phyloP scores from a whole-genome alignment of 2,113 vertebrate genomes.

The Grallaria varia region DNA sequence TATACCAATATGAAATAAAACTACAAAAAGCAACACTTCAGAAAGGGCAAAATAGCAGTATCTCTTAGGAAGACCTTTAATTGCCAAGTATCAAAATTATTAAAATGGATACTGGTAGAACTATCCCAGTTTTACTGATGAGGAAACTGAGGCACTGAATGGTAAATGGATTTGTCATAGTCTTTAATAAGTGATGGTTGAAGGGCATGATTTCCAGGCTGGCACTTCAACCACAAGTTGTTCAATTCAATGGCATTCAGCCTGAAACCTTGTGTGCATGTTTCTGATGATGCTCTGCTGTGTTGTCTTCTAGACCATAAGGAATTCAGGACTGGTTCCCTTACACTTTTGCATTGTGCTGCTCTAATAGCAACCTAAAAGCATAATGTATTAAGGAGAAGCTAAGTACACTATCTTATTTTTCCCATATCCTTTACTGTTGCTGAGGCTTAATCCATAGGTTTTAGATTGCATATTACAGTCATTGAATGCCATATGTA shows the following conservation, averaged over 20 bases:
- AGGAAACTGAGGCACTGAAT: not conserved
- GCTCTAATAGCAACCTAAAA: not conserved
- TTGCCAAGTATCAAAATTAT: not conserved
- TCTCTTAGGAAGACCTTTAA: not conserved
- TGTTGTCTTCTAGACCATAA: not conserved
- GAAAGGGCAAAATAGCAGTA: not conserved
- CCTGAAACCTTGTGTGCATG: not conserved
- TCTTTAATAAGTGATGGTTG: not conserved
- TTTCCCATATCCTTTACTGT: not conserved
- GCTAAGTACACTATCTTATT: not conserved
- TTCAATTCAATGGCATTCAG: not conserved
- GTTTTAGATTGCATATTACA: not conserved
- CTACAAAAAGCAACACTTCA: not conserved
- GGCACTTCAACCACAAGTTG: not conserved
- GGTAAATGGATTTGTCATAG: not conserved
- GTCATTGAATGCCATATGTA: not conserved
- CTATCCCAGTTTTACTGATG: not conserved
- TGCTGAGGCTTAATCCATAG: not conserved
- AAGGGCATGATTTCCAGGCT: not conserved
- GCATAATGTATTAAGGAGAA: not conserved
- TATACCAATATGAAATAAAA: not conserved
- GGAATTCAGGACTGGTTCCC: not conserved
- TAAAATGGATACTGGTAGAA: not conserved
- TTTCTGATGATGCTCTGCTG: not conserved
- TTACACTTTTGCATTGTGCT: not conserved